Evolutionary conservation across 2,888 invertebrate species (phyloP).

Genomic region (Punctoribates punctum): DNA sequence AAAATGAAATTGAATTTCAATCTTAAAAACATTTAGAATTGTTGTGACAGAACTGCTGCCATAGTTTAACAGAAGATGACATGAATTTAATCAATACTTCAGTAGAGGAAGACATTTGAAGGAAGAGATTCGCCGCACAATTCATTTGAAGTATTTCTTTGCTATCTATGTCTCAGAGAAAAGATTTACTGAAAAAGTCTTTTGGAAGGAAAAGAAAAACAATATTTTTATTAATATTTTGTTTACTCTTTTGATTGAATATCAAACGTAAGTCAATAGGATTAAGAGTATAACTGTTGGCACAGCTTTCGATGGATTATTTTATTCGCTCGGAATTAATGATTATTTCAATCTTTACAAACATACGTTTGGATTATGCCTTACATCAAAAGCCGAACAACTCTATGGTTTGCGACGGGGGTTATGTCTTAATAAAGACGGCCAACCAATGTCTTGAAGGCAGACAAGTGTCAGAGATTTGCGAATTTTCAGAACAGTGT

Average conservation of each 20-base stretch:
- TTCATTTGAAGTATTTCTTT: too few species aligned
- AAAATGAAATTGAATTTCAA: neutral
- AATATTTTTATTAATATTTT: too few species aligned
- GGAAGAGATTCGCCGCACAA: too few species aligned
- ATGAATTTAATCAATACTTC: conserved; percentile 11
- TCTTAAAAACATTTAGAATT: neutral
- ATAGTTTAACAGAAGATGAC: neutral
- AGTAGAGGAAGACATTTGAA: too few species aligned
- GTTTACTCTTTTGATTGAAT: too few species aligned
- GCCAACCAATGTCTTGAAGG: neutral
- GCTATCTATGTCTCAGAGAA: too few species aligned
- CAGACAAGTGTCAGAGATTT: neutral
- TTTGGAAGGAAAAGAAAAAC: too few species aligned
- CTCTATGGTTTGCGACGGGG: neutral
- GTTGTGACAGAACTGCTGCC: neutral
- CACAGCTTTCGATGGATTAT: conserved; percentile 1
- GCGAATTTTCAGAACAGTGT: conserved; percentile 10
- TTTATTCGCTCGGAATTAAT: neutral
- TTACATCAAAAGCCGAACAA: neutral
- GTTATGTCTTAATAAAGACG: neutral
- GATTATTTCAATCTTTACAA: neutral
- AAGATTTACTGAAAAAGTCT: too few species aligned
- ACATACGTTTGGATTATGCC: neutral
- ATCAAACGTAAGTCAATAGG: too few species aligned
- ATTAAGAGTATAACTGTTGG: too few species aligned